phyloP scores from a whole-genome alignment of 2,888 invertebrate genomes.

The Pheosia tremula region DNA sequence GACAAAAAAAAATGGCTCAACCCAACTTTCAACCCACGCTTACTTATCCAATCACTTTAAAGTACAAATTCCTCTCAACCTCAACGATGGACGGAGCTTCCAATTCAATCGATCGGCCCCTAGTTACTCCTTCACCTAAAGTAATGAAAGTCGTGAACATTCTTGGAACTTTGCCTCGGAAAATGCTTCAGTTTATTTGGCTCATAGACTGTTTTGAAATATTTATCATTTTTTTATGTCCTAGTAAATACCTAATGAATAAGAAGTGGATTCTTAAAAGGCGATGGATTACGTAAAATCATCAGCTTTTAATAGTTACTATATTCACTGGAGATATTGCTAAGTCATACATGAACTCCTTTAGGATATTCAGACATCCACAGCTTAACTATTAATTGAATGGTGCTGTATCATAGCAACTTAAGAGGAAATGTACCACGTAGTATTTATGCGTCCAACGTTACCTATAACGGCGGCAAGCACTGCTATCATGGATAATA shows the following conservation, averaged over 20 bases:
- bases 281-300: too few relatives aligned
- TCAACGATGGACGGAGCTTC: constrained; percentile 8
- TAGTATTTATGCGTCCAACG: not conserved
- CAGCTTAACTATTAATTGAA: constrained; percentile 35
- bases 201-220: not conserved
- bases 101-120: constrained; percentile 21
- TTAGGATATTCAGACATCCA: constrained; percentile 12
- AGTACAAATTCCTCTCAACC: constrained; percentile 21
- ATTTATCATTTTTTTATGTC: not conserved
- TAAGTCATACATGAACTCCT: constrained; percentile 8
- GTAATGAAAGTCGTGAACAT: constrained; percentile 8
- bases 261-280: too few relatives aligned
- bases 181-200: constrained; percentile 2
- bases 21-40: constrained; percentile 8
- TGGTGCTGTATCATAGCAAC: constrained; percentile 29
- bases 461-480: not conserved
- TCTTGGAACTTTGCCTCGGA: constrained; percentile 4
- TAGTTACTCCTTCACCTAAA: constrained; percentile 18
- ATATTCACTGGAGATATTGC: not conserved
- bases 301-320: not conserved
- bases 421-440: constrained; percentile 18
- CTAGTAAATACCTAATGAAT: too few relatives aligned
- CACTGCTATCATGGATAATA: not conserved
- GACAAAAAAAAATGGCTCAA: not conserved
- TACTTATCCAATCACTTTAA: constrained; percentile 22